Base-by-base conservation (phyloP, 92 coral and sea anemone genomes). In the Isaurus tuberculatus region DNA sequence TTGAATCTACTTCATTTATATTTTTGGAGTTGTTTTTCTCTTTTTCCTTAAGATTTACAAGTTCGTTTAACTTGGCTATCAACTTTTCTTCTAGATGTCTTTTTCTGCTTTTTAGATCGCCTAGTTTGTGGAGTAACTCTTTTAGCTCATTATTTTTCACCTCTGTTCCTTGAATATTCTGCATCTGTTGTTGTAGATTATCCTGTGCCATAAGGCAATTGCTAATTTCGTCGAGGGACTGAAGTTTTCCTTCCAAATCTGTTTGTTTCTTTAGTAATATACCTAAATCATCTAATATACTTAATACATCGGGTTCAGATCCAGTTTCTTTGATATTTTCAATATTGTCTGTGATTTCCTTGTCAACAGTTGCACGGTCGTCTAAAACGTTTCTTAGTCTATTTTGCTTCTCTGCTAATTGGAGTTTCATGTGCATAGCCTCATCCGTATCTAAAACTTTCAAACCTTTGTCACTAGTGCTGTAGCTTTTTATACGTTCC, bases 1-100 rank as follows among this genome's bases (percentile, higher is more conserved):
- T 69, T n/a, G 40, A 44, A 20, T 73, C 67, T 23, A 88, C 31
- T 40, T 61, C 60, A 31, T 85, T 74, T 42, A 88, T 44, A 20
- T 28, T 79, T 15, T 48, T 65, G 13, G 80, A 49, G 5, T 88
- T 70, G 27, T 70, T 20, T n/a, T 83, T 89, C 80, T 58, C 73
- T 48, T 88, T 85, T 28, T 68, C 78, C 0, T 43, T 34, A 23
- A 88, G 70, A 0, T n/a, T 34, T 28, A 48, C 22, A 3, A 79
- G 15, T 30, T 10, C 15, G 51, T 79, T 19, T 17, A 46, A 51
- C 13, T 64, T 60, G 23, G 22, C 69, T 37, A 23, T 55, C 49
- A 55, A 74, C 29, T 64, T 70, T 20, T 20, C 51, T 30, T 79
- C 29, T 7, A 78, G 58, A 26, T 70, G n/a, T 15, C 23, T 11